Percentiles rank a stretch among this genome's conserved stretches.
Evolutionary conservation across 1,140 invertebrate species (phyloP).

Genomic region (Drosophila serrata): DNA sequence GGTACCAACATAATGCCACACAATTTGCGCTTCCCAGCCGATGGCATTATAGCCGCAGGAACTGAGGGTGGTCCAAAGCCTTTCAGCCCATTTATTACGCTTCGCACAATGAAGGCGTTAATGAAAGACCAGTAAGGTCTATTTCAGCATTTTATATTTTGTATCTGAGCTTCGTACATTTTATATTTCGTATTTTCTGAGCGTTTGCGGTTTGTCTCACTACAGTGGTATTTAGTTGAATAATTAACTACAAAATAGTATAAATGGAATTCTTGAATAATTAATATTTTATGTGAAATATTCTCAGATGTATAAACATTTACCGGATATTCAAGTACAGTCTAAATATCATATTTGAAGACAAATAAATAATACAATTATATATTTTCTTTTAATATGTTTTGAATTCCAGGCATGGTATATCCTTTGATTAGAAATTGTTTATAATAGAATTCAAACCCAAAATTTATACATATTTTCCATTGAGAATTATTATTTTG

Average conservation of each 20-base stretch:
- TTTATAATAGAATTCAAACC: neutral
- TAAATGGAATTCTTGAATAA: neutral
- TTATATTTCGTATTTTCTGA: constrained; percentile 3
- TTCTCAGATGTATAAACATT: neutral
- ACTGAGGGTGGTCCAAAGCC: constrained; percentile 41
- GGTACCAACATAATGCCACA: constrained; percentile 5
- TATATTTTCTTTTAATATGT: too few relatives aligned
- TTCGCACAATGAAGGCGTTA: constrained; percentile 56
- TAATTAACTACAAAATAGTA: neutral
- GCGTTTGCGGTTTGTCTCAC: neutral
- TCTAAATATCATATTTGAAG: neutral
- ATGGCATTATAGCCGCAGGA: constrained; percentile 29
- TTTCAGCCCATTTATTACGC: constrained; percentile 47
- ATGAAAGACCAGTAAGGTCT: constrained; percentile 50
- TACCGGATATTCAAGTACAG: neutral
- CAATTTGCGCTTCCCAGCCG: constrained; percentile 34
- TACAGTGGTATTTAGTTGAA: neutral
- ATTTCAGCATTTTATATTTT: constrained; percentile 22
- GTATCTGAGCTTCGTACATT: constrained; percentile 10
- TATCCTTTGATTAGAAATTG: neutral
- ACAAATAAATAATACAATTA: neutral
- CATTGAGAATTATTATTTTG: constrained; percentile 8
- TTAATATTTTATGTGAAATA: neutral
- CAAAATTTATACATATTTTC: neutral
- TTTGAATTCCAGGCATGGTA: neutral